These are phyloP conservation scores for Platycheirus albimanus DNA, from an alignment of 2,888 invertebrate species.

Conservation along the genomic window DNA sequence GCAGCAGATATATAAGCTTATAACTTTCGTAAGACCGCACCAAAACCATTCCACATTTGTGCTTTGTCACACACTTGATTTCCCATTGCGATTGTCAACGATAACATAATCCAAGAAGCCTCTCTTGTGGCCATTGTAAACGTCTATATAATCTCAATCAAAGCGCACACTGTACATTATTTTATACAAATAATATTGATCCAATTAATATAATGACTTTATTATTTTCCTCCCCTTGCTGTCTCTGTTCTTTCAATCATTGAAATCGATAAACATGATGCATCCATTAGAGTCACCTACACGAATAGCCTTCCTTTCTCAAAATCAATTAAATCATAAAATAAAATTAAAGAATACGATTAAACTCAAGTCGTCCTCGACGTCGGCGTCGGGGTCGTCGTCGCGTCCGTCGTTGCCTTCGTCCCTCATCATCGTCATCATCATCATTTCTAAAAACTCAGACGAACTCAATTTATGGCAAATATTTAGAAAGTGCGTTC, in stretches of 20 bases:
- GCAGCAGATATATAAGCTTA: too few relatives aligned
- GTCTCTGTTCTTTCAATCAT: conserved; percentile 3
- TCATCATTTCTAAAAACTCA: conserved; percentile 20
- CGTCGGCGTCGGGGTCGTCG: too few relatives aligned
- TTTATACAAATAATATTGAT: not conserved
- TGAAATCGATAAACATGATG: conserved; percentile 31
- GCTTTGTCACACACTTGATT: conserved; percentile 14
- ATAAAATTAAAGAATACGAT: not conserved
- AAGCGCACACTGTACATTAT: conserved; percentile 1
- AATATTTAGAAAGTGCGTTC: conserved; percentile 69
- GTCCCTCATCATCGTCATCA: too few relatives aligned
- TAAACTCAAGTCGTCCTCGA: conserved; percentile 1
- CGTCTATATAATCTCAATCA: conserved; percentile 4
- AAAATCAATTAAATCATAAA: conserved; percentile 35
- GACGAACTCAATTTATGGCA: conserved; percentile 55
- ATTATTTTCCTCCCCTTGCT: not conserved
- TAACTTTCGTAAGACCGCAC: not conserved
- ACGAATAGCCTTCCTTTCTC: not conserved
- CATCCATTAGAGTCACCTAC: conserved; percentile 11
- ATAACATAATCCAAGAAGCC: conserved; percentile 6
- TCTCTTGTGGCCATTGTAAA: not conserved
- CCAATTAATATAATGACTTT: conserved; percentile 37
- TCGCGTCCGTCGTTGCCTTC: conserved; percentile 7
- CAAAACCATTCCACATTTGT: not conserved
- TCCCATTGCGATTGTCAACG: conserved; percentile 9